Base-by-base conservation (phyloP, 2,113 vertebrate genomes). In the Ariopsis seemanni region DNA sequence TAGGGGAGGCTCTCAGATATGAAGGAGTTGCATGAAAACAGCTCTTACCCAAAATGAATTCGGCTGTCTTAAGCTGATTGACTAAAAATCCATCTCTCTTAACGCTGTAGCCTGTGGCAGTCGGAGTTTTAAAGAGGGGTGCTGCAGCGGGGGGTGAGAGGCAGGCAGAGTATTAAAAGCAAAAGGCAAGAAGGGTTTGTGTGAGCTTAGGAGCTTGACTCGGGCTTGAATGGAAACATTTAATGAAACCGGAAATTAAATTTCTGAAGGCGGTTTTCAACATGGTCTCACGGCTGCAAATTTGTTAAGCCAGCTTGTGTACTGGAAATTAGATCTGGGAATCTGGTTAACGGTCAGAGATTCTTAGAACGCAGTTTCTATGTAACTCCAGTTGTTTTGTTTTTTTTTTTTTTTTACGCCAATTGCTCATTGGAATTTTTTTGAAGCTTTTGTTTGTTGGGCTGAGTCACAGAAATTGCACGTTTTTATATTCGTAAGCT, bases 11-110 rank as follows among this genome's bases (percentile, higher is more conserved):
- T 92, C 93, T 94, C 91, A 92, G 77, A 95, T 92, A 93, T 94
- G 93, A 95, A 94, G 94, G 93, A 88, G 86, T 80, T 82, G 90
- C 92, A 95, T 93, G 93, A 94, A 94, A 95, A 95, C 92, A 85
- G 88, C 88, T 91, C 91, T 91, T 93, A 92, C 89, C 62, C 74
- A 91, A 94, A 94, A 93, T 92, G 90, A 80, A 89, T 87, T 93
- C 91, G 93, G 92, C 94, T 94, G 93, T 94, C 93, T 94, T 95
- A 95, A 95, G 93, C 93, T 92, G 94, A 95, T 95, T 94, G 93
- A 93, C 91, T 91, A 92, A 93, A 94, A 94, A 95, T 94, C 94
- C 92, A 94, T 94, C 94, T 94, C 90, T 93, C 91, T 94, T 94
- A 93, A 92, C 93, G 93, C 94, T 92, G 92, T 88, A 91, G 85